Evolutionary conservation across 2,797 vertebrate genomes (phyloP).

Genomic region (Xiphophorus birchmanni): DNA sequence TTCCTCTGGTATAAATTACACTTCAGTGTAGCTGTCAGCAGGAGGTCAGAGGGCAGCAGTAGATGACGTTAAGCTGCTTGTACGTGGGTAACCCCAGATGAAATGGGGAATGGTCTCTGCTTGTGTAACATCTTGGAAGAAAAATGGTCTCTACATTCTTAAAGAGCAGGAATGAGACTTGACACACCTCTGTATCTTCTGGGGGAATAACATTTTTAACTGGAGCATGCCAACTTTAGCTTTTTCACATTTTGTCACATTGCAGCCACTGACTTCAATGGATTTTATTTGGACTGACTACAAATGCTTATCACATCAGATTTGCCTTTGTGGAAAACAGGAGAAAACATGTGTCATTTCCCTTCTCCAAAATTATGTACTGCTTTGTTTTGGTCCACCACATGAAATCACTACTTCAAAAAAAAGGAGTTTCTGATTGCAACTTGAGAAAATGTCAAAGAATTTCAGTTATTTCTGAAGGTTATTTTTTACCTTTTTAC

Average conservation of each 20-base stretch:
- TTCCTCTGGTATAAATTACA: conserved; percentile 29
- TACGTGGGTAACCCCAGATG: conserved; percentile 33
- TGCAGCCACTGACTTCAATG: not conserved
- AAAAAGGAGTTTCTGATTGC: not conserved
- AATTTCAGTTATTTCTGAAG: not conserved
- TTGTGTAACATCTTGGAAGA: conserved; percentile 38
- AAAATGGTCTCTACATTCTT: not conserved
- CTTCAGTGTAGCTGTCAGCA: conserved; percentile 43
- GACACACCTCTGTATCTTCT: conserved; percentile 20
- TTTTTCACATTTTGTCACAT: not conserved
- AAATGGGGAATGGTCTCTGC: conserved; percentile 24
- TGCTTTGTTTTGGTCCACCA: not conserved
- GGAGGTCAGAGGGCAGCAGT: conserved; percentile 41
- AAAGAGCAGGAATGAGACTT: conserved; percentile 10
- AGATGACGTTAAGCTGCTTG: conserved; percentile 28
- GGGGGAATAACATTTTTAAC: not conserved
- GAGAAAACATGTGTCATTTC: not conserved
- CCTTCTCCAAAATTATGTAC: not conserved
- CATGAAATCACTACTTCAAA: not conserved
- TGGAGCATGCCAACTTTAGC: not conserved
- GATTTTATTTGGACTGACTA: not conserved
- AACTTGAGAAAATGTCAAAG: not conserved
- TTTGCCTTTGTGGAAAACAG: not conserved
- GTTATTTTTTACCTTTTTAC: not conserved
- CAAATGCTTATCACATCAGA: not conserved